A percentile compares a stretch with the other conserved stretches of the same genome.
Evolutionary conservation across 2,113 vertebrate genomes (phyloP).

Genomic region (Paradoxurus hermaphroditus): DNA sequence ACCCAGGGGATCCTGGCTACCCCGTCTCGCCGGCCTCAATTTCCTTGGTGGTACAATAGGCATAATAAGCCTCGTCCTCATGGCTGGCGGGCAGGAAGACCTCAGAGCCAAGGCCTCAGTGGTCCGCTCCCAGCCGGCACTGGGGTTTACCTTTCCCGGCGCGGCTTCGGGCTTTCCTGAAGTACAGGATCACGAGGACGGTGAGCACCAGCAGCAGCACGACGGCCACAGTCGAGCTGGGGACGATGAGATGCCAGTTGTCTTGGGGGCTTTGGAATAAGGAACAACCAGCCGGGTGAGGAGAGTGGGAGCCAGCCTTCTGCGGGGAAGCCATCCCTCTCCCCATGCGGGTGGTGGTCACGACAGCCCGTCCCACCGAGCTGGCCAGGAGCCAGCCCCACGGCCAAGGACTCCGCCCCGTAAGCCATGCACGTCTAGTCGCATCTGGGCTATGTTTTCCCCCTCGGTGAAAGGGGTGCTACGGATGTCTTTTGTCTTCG

Average conservation of each 20-base stretch:
- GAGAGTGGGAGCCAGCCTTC: neutral
- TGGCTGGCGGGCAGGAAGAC: accelerated
- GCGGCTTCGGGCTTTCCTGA: neutral
- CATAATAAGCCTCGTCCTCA: accelerated
- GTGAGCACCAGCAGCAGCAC: slow-evolving; percentile 40
- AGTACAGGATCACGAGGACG: accelerated
- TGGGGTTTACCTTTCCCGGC: slow-evolving; percentile 35
- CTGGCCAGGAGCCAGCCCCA: neutral
- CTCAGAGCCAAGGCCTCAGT: accelerated
- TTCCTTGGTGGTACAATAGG: neutral
- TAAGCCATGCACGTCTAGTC: accelerated
- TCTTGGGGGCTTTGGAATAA: neutral
- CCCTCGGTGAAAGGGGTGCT: neutral
- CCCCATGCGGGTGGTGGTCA: neutral
- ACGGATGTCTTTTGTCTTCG: neutral
- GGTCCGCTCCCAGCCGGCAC: accelerated
- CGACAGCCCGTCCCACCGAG: neutral
- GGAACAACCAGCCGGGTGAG: neutral
- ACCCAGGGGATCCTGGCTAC: neutral
- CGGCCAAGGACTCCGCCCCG: neutral
- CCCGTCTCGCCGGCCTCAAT: neutral
- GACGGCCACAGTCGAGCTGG: neutral
- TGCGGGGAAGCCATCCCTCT: neutral
- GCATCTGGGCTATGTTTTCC: neutral
- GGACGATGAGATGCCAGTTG: accelerated